Base-by-base conservation (phyloP, 92 coral and sea anemone species). In the Phenganax stokvisi region DNA sequence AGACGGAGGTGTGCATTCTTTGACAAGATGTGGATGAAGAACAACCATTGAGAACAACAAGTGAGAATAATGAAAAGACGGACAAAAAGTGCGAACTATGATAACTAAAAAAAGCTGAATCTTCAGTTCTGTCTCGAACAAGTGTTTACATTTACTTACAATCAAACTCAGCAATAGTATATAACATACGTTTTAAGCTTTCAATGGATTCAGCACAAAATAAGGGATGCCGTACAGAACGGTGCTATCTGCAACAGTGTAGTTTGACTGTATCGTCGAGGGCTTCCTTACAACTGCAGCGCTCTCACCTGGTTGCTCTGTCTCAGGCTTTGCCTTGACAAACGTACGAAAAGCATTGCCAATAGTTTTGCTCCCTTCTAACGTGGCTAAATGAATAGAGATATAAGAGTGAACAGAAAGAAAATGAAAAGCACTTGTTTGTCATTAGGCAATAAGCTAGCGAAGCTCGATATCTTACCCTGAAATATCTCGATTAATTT, bases 181-280 rank as follows among this genome's bases (percentile, higher is more conserved):
- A 37, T 37, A 37, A 17, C 37, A 59, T 59, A 10, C 65, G 7
- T 59, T 71, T 75, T 75, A 75, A 10, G 62, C 76, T 86, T 87
- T 89, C 8, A 86, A 79, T 47, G 90, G 93, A 62, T 74, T 89
- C 57, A 91, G 80, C 68, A 86, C 51, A 11, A 91, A 61, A 69
- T 86, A 84, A 0, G 97, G 92, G 25, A 88, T 76, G 51, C 98
- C 98, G 88, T 93, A 93, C 56, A 93, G 12, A 6, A 93, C 98
- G 8, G 98, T 90, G 64, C 89, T 91, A 56, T 75, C 62, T 20
- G 16, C 25, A 27, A 47, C 27, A 57, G 89, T 89, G 92, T 91
- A 88, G 71, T 86, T 92, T 7, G 92, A 77, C 55, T 91, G 91
- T 8, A 88, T 89, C 69, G 83, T 61, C 20, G 83, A 51, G 10